phyloP scores from a whole-genome alignment of 2,888 invertebrate genomes.

The Lasioglossum malachurum region DNA sequence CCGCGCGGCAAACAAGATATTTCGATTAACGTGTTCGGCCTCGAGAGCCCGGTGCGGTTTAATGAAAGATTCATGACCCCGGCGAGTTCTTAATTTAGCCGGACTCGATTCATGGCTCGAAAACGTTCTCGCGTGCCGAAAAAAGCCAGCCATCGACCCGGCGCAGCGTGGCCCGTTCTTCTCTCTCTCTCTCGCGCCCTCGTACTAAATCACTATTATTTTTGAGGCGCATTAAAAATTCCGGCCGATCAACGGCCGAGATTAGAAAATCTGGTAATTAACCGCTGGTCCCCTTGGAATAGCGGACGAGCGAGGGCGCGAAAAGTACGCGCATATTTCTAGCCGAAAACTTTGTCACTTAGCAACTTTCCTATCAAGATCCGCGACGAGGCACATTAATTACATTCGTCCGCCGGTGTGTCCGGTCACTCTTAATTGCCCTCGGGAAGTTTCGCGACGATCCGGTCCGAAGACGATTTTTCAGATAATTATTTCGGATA shows the following conservation, averaged over 20 bases:
- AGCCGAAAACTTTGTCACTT: conserved; percentile 71
- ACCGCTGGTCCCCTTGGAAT: conserved; percentile 25
- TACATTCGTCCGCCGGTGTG: conserved; percentile 52
- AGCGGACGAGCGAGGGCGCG: conserved; percentile 14
- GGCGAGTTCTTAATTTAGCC: conserved; percentile 46
- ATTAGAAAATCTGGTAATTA: conserved; percentile 70
- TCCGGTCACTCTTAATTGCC: conserved; percentile 69
- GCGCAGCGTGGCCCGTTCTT: background rate
- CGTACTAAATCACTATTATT: conserved; percentile 49
- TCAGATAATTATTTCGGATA: background rate
- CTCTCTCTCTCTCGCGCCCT: background rate
- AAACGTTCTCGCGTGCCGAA: conserved; percentile 42
- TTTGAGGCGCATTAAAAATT: conserved; percentile 36
- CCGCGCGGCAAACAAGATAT: conserved; percentile 41
- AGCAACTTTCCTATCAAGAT: conserved; percentile 72
- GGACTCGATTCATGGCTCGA: conserved; percentile 11
- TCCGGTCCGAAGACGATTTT: background rate
- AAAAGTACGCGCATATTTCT: conserved; percentile 69
- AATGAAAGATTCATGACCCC: conserved; percentile 53
- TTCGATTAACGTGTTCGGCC: conserved; percentile 37
- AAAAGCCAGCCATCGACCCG: conserved; percentile 32
- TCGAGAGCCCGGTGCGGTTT: background rate
- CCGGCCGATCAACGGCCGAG: conserved; percentile 54
- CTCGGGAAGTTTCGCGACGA: background rate
- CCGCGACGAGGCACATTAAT: conserved; percentile 62